Evolutionary conservation across 2,797 vertebrate species (phyloP).

Genomic region (Hypotaenidia okinawae): DNA sequence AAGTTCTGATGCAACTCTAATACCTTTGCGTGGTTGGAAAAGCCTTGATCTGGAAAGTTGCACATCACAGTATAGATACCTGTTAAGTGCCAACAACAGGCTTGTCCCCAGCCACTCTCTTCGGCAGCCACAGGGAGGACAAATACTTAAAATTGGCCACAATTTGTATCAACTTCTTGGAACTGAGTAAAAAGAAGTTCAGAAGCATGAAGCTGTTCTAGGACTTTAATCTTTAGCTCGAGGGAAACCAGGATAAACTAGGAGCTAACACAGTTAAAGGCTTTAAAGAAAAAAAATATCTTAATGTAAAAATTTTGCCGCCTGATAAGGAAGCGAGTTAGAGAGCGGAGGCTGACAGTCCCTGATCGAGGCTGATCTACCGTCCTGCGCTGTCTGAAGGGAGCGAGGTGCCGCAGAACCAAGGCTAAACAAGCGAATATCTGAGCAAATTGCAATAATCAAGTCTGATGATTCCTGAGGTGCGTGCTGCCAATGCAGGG

Average conservation of each 20-base stretch:
- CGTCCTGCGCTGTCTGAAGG: background rate
- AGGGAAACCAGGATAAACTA: slow-evolving; percentile 50
- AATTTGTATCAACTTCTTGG: background rate
- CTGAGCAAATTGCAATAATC: slow-evolving; percentile 2
- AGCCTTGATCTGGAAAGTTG: background rate
- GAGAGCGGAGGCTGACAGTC: background rate
- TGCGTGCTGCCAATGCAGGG: background rate
- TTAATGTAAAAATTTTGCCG: slow-evolving; percentile 45
- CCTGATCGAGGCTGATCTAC: slow-evolving; percentile 34
- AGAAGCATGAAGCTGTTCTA: background rate
- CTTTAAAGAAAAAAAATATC: slow-evolving; percentile 12
- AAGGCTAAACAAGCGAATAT: background rate
- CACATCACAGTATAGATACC: background rate
- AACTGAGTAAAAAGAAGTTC: slow-evolving; percentile 14
- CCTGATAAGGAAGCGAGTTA: slow-evolving; percentile 40
- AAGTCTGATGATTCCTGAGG: background rate
- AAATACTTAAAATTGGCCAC: background rate
- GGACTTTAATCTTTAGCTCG: slow-evolving; percentile 24
- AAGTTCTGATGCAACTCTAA: background rate
- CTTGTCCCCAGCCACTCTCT: background rate
- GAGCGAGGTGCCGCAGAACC: background rate
- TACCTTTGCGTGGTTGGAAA: background rate
- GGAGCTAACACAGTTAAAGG: slow-evolving; percentile 11
- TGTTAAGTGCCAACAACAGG: background rate
- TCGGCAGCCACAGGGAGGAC: background rate